Percentiles rank a stretch among this genome's conserved stretches.
Evolutionary conservation across 2,113 vertebrate genomes (phyloP).

Genomic region (Rhea americana): DNA sequence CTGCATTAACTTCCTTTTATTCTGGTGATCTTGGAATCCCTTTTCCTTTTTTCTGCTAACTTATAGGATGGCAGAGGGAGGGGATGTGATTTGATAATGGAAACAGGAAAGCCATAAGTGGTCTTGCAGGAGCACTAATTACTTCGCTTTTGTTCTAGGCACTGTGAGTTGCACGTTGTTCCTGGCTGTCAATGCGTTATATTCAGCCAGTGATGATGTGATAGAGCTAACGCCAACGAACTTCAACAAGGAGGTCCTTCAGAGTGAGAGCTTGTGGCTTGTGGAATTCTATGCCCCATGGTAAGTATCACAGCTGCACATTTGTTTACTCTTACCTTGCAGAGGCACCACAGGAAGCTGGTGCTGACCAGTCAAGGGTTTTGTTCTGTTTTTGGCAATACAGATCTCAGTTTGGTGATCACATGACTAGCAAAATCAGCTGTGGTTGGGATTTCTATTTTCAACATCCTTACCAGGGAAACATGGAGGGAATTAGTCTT

Average conservation of each 20-base stretch:
- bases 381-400: neutral
- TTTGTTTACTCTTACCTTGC: neutral
- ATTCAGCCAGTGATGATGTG: conserved; percentile 91
- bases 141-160: conserved; percentile 73
- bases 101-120: neutral
- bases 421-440: neutral
- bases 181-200: conserved; percentile 81
- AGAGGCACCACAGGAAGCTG: neutral
- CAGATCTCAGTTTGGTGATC: neutral
- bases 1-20: neutral
- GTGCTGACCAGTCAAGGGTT: neutral
- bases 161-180: conserved; percentile 84
- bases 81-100: neutral
- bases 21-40: neutral
- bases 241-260: conserved; percentile 93
- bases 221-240: conserved; percentile 89
- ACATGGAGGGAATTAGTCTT: neutral
- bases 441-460: neutral
- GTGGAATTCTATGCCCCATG: conserved; percentile 96
- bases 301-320: conserved; percentile 76
- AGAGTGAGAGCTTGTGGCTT: conserved; percentile 93
- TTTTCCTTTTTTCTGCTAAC: neutral
- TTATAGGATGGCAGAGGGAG: neutral
- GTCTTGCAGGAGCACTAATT: neutral
- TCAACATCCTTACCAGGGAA: neutral